phyloP scores from a whole-genome alignment of 2,888 invertebrate species.

The Camponotus fellah region DNA sequence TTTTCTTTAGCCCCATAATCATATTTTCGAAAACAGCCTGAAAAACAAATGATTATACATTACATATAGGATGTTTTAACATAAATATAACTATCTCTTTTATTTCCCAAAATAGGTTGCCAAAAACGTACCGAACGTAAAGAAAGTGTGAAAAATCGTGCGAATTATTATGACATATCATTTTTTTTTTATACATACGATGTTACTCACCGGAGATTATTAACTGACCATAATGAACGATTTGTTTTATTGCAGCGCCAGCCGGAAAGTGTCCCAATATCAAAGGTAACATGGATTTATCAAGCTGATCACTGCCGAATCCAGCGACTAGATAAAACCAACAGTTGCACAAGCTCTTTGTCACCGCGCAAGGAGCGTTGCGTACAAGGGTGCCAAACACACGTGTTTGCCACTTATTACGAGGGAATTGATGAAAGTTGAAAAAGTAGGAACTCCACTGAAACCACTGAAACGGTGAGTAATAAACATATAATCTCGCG shows the following conservation, averaged over 20 bases:
- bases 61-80: neutral
- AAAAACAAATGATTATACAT: constrained; percentile 62
- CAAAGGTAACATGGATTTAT: constrained; percentile 83
- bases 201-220: constrained; percentile 74
- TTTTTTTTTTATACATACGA: neutral
- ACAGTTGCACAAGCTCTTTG: constrained; percentile 85
- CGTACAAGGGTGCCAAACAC: constrained; percentile 80
- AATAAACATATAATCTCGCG: neutral
- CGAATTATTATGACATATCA: neutral
- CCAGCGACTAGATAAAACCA: constrained; percentile 87
- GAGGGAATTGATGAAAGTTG: constrained; percentile 84
- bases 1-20: constrained; percentile 87
- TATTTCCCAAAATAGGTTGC: constrained; percentile 9
- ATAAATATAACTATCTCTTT: neutral
- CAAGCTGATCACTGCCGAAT: constrained; percentile 86
- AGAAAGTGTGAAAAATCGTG: neutral
- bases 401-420: constrained; percentile 81
- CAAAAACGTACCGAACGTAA: neutral
- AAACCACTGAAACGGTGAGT: constrained; percentile 60
- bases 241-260: constrained; percentile 85
- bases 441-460: constrained; percentile 84
- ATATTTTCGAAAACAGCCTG: constrained; percentile 88
- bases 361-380: constrained; percentile 78
- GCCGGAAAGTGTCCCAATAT: constrained; percentile 85
- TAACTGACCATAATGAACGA: constrained; percentile 84